Conservation (phyloP, 1,140 invertebrate species). For the Vollenhovia emeryi region DNA sequence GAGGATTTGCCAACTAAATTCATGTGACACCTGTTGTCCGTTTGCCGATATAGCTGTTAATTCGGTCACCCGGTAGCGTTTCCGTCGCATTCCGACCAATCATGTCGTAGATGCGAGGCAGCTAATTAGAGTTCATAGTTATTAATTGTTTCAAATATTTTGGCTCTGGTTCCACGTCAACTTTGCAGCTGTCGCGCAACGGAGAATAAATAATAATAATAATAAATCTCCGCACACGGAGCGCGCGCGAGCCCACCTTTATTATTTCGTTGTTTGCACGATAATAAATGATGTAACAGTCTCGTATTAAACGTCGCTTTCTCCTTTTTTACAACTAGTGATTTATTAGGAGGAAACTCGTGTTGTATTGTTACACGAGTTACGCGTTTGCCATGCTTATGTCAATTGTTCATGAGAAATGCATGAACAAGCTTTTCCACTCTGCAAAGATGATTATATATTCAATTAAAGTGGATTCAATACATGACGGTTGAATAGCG, state of each 20-base stretch:
- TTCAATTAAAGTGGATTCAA: neutral
- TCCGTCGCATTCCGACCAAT: neutral
- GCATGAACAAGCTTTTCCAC: neutral
- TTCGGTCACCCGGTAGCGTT: constrained; percentile 52
- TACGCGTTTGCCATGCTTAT: neutral
- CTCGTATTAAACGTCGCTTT: constrained; percentile 11
- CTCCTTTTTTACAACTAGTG: neutral
- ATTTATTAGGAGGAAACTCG: neutral
- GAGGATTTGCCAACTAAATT: constrained; percentile 62
- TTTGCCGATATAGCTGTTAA: constrained; percentile 62
- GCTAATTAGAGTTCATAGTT: constrained; percentile 54
- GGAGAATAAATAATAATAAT: constrained; percentile 42
- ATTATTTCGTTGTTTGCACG: constrained; percentile 33
- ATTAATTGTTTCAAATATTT: constrained; percentile 61
- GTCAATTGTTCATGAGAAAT: constrained; percentile 18
- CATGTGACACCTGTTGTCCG: constrained; percentile 71
- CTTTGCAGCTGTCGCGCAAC: constrained; percentile 22
- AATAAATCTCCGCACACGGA: constrained; percentile 20
- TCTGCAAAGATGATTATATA: neutral
- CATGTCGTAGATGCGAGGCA: constrained; percentile 41
- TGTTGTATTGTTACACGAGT: neutral
- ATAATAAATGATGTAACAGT: constrained; percentile 20
- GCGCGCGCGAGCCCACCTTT: neutral
- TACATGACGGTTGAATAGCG: neutral
- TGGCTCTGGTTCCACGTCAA: neutral